Evolutionary conservation across 2,888 invertebrate genomes (phyloP).

Genomic region (Allacma fusca): DNA sequence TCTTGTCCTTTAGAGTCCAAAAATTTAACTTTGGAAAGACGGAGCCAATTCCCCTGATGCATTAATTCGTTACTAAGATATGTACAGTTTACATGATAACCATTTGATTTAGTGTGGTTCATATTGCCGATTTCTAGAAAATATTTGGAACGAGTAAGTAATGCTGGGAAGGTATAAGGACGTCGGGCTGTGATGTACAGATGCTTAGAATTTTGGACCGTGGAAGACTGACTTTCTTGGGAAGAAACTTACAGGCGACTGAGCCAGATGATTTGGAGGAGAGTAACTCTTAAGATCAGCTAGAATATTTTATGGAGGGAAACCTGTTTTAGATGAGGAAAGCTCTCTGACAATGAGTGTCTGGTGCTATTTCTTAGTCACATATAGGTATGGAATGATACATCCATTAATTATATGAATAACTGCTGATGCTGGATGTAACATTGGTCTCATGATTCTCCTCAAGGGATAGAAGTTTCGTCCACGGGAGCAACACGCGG

Average conservation of each 20-base stretch:
- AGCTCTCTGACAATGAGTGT: background rate
- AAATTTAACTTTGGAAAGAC: slow-evolving; percentile 61
- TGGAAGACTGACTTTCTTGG: background rate
- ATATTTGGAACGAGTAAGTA: background rate
- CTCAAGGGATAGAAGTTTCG: background rate
- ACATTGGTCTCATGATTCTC: slow-evolving; percentile 11
- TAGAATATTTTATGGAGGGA: slow-evolving; percentile 31
- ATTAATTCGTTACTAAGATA: slow-evolving; percentile 60
- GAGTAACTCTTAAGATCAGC: slow-evolving; percentile 21
- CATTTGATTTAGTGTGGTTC: slow-evolving; percentile 47
- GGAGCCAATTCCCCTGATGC: slow-evolving; percentile 62
- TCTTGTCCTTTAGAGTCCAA: slow-evolving; percentile 61
- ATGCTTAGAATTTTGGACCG: background rate
- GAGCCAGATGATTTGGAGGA: slow-evolving; percentile 8
- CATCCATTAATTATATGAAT: no score
- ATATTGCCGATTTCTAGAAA: background rate
- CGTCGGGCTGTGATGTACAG: no score
- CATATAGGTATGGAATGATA: no score
- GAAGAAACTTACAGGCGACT: background rate
- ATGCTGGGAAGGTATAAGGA: no score
- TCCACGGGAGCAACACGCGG: slow-evolving; percentile 17
- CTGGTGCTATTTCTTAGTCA: no score
- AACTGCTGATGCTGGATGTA: background rate
- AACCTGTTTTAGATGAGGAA: slow-evolving; percentile 31
- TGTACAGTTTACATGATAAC: slow-evolving; percentile 58